Evolutionary conservation across 53 echinoderm and acorn worm species (phyloP).

Genomic region (Astropecten irregularis): DNA sequence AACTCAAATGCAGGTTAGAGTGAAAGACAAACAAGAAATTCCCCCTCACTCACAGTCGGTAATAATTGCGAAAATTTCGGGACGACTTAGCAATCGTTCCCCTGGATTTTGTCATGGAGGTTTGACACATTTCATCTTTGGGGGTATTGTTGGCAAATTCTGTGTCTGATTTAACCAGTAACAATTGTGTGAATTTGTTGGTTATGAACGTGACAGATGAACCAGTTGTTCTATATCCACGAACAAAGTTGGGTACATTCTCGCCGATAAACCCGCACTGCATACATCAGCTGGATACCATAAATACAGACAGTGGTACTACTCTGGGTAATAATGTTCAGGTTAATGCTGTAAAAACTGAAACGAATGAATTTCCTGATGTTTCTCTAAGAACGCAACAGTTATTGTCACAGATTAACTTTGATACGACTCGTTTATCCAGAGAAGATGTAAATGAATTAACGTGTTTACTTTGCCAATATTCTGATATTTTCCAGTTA

Average conservation of each 20-base stretch:
- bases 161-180: not conserved
- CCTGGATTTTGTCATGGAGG: conserved; percentile 46
- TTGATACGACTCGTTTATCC: not conserved
- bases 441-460: not conserved
- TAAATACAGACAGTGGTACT: not conserved
- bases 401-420: conserved; percentile 7
- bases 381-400: not conserved
- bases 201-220: conserved; percentile 40
- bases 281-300: not conserved
- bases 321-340: not conserved
- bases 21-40: conserved; percentile 8
- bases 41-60: conserved; percentile 10
- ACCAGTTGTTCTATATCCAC: conserved; percentile 1
- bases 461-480: not conserved
- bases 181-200: conserved; percentile 11
- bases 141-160: conserved; percentile 42
- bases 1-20: not conserved
- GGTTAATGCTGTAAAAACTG: not conserved
- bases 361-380: not conserved
- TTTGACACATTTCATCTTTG: conserved; percentile 22
- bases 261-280: not conserved
- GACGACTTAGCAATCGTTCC: not conserved
- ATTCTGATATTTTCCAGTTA: conserved; percentile 5
- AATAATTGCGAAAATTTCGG: not conserved
- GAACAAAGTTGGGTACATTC: conserved; percentile 39